Evolutionary conservation across 2,113 vertebrate species (phyloP).

Genomic region (Bettongia penicillata): DNA sequence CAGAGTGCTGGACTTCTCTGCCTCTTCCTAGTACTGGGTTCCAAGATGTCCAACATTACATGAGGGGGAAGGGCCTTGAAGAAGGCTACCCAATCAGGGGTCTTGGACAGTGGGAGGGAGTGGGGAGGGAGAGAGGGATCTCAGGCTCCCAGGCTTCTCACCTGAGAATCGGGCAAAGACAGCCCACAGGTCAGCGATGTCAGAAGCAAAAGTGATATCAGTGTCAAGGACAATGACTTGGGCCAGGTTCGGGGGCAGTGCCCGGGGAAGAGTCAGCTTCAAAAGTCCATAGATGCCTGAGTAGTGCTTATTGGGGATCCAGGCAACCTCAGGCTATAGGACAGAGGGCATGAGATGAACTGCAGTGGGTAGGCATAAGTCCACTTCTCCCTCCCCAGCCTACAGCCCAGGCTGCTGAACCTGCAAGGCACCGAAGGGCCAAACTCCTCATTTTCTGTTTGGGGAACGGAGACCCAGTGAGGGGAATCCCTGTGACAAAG

Average conservation of each 20-base stretch:
- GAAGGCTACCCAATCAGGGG: not conserved
- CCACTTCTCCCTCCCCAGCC: not conserved
- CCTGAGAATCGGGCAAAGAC: constrained; percentile 95
- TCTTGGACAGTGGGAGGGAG: not conserved
- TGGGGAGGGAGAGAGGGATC: not conserved
- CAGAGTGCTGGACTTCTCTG: not conserved
- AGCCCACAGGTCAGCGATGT: constrained; percentile 97
- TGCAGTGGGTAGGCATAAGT: not conserved
- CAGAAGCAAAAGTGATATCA: constrained; percentile 96
- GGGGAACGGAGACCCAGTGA: not conserved
- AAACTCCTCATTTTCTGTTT: too few species aligned
- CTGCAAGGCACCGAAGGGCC: not conserved
- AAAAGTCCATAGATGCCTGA: constrained; percentile 97
- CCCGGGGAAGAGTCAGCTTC: constrained; percentile 95
- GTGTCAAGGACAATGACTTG: constrained; percentile 98
- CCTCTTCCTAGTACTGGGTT: not conserved
- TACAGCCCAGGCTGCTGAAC: rapidly evolving
- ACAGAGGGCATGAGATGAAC: not conserved
- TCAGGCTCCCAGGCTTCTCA: constrained; percentile 66
- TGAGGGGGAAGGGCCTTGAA: not conserved
- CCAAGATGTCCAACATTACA: not conserved
- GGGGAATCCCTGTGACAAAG: not conserved
- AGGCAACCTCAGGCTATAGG: constrained; percentile 92
- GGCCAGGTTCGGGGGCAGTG: constrained; percentile 90
- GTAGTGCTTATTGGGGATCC: constrained; percentile 99